phyloP scores from a whole-genome alignment of 2,888 invertebrate genomes.

The Strigamia crassipes region DNA sequence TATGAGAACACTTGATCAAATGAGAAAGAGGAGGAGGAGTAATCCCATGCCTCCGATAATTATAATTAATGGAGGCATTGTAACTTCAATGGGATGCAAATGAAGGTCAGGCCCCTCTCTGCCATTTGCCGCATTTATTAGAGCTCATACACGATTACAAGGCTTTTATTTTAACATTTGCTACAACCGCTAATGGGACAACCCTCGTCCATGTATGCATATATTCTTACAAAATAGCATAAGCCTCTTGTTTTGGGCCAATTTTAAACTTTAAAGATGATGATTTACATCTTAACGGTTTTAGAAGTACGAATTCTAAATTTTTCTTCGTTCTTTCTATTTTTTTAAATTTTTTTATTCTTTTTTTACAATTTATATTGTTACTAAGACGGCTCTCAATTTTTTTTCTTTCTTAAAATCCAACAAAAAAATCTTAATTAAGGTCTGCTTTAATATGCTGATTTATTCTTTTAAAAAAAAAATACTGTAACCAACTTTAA shows the following conservation, averaged over 20 bases:
- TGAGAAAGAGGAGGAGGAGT: constrained; percentile 30
- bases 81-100: constrained; percentile 42
- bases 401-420: neutral
- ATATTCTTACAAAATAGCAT: constrained; percentile 16
- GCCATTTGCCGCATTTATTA: constrained; percentile 42
- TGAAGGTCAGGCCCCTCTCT: constrained; percentile 42
- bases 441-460: constrained; percentile 10
- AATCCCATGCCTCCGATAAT: constrained; percentile 31
- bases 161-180: constrained; percentile 38
- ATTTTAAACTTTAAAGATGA: constrained; percentile 7
- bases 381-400: neutral
- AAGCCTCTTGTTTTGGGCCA: constrained; percentile 8
- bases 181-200: constrained; percentile 40
- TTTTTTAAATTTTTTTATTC: neutral
- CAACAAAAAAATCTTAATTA: constrained; percentile 1
- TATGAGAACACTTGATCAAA: constrained; percentile 40
- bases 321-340: neutral
- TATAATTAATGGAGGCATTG: constrained; percentile 42
- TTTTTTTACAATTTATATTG: neutral
- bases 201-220: constrained; percentile 19
- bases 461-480: neutral
- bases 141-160: constrained; percentile 39
- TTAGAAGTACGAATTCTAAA: neutral
- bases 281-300: neutral
- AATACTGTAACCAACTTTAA: constrained; percentile 7